Evolutionary conservation across 1,140 invertebrate species (phyloP), one percentile per base, ranked within the genome.

Genomic region (Pseudobourletiella spinata): DNA sequence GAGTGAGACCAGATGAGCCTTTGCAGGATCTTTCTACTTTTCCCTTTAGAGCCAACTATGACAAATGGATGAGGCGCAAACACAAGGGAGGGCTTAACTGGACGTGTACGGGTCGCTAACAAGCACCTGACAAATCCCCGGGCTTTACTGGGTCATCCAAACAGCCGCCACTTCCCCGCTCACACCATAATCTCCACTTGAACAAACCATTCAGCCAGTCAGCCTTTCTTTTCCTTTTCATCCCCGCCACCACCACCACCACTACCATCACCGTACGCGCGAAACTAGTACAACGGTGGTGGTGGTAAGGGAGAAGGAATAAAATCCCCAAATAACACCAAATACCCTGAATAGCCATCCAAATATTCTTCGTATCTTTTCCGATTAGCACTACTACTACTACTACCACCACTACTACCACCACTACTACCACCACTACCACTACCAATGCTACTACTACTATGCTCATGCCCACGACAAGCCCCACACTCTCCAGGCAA

Each of bases 41-140:
- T 39, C 20, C 24, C 46, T 25, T 48, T 8, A 28, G 44, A 58
- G 29, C 18, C 3, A 16, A 26, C 57, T 57, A 70, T 70, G 68
- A 70, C 68, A 67, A 70, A 70, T 70, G 68, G 68, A 70, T 63
- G 63, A 60, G 63, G 50, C 50, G 54, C 52, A 65, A 65, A 68
- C 63, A 68, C 66, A 65, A 68, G 67, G 63, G 63, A 70, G 62
- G 65, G 68, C 68, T 70, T 70, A 70, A 57, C 58, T 64, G 60
- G 65, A 70, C 68, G 68, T 69, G 68, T 59, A 61, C 57, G 58
- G 68, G 65, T 70, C 65, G 68, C 65, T 70, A 70, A 67, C 68
- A 67, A 70, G 65, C 65, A 65, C 63, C 65, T 67, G 68, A 70
- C 68, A 70, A 70, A 70, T 70, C 68, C 68, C 65, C 54, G 59